These are phyloP conservation scores for Lytechinus variegatus DNA, from an alignment of 35 echinoderm and acorn worm genomes.

Conservation along the genomic window DNA sequence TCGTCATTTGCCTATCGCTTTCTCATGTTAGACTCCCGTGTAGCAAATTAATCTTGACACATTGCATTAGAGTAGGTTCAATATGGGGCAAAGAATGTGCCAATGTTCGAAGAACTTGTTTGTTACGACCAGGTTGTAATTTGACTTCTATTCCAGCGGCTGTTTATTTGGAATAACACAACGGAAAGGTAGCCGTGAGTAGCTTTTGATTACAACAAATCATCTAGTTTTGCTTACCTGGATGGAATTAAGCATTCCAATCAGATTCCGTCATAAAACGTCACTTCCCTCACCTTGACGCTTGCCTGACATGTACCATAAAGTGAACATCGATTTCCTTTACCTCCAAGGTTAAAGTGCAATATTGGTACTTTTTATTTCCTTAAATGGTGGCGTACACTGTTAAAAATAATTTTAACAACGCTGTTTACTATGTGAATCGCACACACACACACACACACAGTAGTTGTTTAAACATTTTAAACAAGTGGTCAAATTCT, in stretches of 20 bases:
- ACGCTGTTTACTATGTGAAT: too few species aligned
- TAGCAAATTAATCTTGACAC: slow-evolving; percentile 43
- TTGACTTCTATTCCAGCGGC: neutral
- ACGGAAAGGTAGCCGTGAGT: neutral
- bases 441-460: too few species aligned
- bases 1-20: slow-evolving; percentile 12
- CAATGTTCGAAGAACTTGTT: slow-evolving; percentile 42
- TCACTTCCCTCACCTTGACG: slow-evolving; percentile 26
- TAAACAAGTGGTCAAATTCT: too few species aligned
- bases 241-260: slow-evolving; percentile 40
- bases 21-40: slow-evolving; percentile 48
- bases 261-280: slow-evolving; percentile 40
- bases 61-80: slow-evolving; percentile 40
- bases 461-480: too few species aligned
- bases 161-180: slow-evolving; percentile 46
- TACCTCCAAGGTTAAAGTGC: neutral
- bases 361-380: neutral
- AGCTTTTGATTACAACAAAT: slow-evolving; percentile 20
- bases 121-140: slow-evolving; percentile 29
- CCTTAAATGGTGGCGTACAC: too few species aligned
- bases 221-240: slow-evolving; percentile 47
- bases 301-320: slow-evolving; percentile 7
- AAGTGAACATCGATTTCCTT: neutral
- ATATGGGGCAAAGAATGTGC: slow-evolving; percentile 37
- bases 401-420: too few species aligned